Evolutionary conservation across 2,888 invertebrate genomes (phyloP), one percentile per base, ranked within the genome.

Genomic region (Drosophila fungiperda): DNA sequence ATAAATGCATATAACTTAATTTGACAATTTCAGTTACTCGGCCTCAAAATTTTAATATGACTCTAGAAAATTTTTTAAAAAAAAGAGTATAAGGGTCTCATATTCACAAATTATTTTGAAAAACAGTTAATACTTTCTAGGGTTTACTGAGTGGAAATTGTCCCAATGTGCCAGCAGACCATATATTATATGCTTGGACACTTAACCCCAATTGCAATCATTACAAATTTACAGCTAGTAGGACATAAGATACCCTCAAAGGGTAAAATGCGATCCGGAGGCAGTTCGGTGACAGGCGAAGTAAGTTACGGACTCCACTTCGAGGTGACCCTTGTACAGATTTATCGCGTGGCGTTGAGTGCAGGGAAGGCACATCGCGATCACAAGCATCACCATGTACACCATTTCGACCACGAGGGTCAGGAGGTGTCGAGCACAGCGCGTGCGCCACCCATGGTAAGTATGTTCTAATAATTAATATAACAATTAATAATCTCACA

Each of bases 311-410:
- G 93, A 26, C 86, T 93, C 33, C 93, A 93, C 65, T 93, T 93
- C 57, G 97, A 97, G 93, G 92, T 97, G 68, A 97, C 97, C 2
- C 95, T 97, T 95, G 92, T 97, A 1, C 97, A 97, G 91, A 92
- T 97, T 23, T 97, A 97, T 93, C 95, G 95, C 69, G 96, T 97
- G 0, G 97, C 97, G 0, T 91, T 97, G 68, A 96, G 96, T 3
- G 97, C 97, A 3, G 97, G 97, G 0, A 97, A 97, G 92, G 97
- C 97, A 0, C 97, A 97, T 93, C 96, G 95, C 78, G 97, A 97
- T 89, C 97, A 97, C 93, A 97, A 97, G 90, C 97, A 97, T 90
- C 97, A 97, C 91, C 97, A 97, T 92, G 97, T 95, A 0, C 97
- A 97, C 91, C 96, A 96, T 86, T 96, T 96, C 89, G 96, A 95